A percentile compares a stretch with the other conserved stretches of the same genome.
Conservation (phyloP, 2,113 vertebrate genomes). For the Catharus fuscescens region DNA sequence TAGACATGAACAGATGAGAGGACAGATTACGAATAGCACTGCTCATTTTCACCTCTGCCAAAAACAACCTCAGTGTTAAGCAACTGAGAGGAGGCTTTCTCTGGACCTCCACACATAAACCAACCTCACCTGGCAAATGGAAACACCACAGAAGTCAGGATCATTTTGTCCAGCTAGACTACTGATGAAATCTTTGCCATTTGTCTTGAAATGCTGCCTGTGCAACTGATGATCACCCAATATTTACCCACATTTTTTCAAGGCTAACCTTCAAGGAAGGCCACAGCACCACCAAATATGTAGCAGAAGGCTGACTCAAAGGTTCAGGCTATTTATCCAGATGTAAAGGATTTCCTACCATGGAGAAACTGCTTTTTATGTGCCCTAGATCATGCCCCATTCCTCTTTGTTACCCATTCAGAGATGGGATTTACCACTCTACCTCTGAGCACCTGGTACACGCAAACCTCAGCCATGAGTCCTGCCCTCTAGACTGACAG, state of each 20-base stretch:
- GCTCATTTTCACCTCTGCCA: not conserved
- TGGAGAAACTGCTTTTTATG: not conserved
- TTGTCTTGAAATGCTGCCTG: not conserved
- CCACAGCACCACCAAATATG: not conserved
- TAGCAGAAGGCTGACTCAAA: not conserved
- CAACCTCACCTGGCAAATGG: not conserved
- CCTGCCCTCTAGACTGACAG: slow-evolving; percentile 1
- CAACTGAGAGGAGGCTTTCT: not conserved
- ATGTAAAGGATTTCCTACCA: not conserved
- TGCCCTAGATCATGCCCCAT: not conserved
- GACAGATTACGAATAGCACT: not conserved
- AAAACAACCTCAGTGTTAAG: not conserved
- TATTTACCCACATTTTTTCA: not conserved
- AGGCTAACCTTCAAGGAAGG: not conserved
- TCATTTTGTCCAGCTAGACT: not conserved
- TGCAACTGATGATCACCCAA: not conserved
- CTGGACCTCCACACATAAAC: not conserved
- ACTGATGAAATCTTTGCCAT: not conserved
- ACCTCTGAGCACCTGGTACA: not conserved
- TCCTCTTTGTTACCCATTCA: slow-evolving; percentile 29
- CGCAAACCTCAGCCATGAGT: not conserved
- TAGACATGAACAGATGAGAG: not conserved
- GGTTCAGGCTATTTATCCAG: not conserved
- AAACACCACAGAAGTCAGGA: not conserved
- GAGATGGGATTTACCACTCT: slow-evolving; percentile 54